Evolutionary conservation across 2,113 vertebrate species (phyloP).

Genomic region (Verasper variegatus): DNA sequence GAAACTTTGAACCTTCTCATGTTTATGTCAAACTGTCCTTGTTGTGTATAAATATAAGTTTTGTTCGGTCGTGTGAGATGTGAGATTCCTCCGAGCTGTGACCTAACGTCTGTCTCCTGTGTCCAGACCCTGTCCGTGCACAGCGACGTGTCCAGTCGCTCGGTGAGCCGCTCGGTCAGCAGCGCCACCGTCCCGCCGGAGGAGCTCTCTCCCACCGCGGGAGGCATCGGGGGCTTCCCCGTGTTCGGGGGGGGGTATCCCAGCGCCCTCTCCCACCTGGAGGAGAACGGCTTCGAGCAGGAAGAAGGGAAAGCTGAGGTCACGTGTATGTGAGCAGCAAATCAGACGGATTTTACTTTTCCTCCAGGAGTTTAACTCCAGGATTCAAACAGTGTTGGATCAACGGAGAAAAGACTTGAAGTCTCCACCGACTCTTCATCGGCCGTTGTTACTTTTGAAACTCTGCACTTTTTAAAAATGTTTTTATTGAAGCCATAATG

Average conservation of each 20-base stretch:
- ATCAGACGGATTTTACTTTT: neutral
- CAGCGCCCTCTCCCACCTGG: constrained; percentile 87
- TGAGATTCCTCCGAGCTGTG: neutral
- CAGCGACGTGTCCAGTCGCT: constrained; percentile 64
- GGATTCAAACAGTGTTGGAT: neutral
- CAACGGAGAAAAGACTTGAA: neutral
- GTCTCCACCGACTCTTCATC: neutral
- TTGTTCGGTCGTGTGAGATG: no score
- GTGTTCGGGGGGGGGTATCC: constrained; percentile 85
- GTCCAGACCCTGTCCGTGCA: constrained; percentile 45
- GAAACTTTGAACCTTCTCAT: no score
- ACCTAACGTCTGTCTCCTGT: neutral
- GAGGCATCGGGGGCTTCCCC: constrained; percentile 82
- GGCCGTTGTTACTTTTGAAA: constrained; percentile 3
- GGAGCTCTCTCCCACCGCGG: constrained; percentile 59
- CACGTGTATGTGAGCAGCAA: constrained; percentile 89
- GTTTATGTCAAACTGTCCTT: no score
- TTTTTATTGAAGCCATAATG: constrained; percentile 68
- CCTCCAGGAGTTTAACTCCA: neutral
- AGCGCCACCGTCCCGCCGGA: constrained; percentile 31
- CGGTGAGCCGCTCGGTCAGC: constrained; percentile 60
- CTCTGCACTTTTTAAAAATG: constrained; percentile 61
- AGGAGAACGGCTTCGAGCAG: constrained; percentile 92
- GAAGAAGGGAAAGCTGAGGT: constrained; percentile 96
- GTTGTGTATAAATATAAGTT: no score